Percentiles rank a stretch among this genome's conserved stretches.
phyloP scores from a whole-genome alignment of 2,113 vertebrate genomes.

The Oreochromis spilurus region DNA sequence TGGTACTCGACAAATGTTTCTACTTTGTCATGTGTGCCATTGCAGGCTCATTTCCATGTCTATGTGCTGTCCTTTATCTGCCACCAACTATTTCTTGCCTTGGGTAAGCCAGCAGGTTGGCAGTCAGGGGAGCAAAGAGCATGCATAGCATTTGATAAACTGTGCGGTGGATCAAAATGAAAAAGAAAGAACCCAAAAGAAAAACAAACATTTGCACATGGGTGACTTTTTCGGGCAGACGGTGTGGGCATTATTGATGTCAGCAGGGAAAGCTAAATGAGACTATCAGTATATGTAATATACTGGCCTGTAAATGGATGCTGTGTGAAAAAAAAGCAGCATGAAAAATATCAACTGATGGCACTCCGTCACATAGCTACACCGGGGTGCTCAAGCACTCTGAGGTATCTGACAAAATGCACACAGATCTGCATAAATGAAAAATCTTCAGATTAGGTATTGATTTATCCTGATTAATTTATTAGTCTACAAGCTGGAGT shows the following conservation, averaged over 20 bases:
- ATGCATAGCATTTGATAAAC: background rate
- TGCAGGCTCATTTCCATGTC: slow-evolving; percentile 18
- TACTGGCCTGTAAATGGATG: background rate
- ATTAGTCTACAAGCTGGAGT: background rate
- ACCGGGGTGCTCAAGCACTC: background rate
- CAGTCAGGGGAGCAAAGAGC: background rate
- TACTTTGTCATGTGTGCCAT: background rate
- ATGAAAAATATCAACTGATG: background rate
- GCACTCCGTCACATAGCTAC: background rate
- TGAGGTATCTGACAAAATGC: background rate
- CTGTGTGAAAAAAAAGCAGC: background rate
- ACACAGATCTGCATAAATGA: background rate
- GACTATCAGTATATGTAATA: slow-evolving; percentile 9
- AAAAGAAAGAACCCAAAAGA: background rate
- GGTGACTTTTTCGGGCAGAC: background rate
- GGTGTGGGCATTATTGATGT: slow-evolving; percentile 29
- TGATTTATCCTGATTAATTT: background rate
- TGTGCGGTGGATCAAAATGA: background rate
- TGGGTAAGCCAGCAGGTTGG: background rate
- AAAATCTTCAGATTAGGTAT: background rate
- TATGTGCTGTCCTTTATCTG: background rate
- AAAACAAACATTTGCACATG: background rate
- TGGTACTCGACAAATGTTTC: slow-evolving; percentile 22
- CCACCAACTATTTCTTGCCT: background rate
- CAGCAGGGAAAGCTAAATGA: background rate